Evolutionary conservation across 64 coral and sea anemone genomes (phyloP).

Genomic region (Trachythela sp.): DNA sequence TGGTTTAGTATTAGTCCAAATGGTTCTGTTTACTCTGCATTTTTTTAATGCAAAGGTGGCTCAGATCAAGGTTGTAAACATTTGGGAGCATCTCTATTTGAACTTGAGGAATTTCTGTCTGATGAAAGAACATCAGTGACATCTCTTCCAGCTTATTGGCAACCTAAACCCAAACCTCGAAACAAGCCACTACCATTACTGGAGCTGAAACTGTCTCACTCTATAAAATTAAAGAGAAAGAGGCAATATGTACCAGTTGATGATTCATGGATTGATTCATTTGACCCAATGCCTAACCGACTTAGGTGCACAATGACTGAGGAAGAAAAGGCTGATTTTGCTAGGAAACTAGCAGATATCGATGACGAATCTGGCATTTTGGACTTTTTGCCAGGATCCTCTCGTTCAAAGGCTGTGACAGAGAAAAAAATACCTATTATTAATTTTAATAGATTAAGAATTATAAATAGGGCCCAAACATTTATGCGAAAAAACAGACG

Average conservation of each 20-base stretch:
- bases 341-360: constrained; percentile 54
- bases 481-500: neutral
- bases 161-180: constrained; percentile 47
- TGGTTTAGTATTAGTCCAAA: neutral
- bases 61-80: neutral
- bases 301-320: constrained; percentile 34
- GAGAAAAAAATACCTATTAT: too few species aligned
- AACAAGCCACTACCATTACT: constrained; percentile 52
- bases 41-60: neutral
- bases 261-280: constrained; percentile 68
- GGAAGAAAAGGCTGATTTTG: constrained; percentile 42
- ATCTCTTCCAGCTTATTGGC: constrained; percentile 59
- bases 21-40: neutral
- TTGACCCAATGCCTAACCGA: constrained; percentile 54
- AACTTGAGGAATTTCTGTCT: neutral
- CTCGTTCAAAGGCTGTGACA: too few species aligned
- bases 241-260: constrained; percentile 42
- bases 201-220: constrained; percentile 44
- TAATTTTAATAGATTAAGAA: too few species aligned
- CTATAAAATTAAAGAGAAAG: constrained; percentile 23
- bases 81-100: neutral
- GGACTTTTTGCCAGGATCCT: constrained; percentile 18
- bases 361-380: constrained; percentile 51
- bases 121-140: constrained; percentile 51
- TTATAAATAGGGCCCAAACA: too few species aligned